Evolutionary conservation across 2,113 vertebrate genomes (phyloP).

Genomic region (Corythornis cristatus): DNA sequence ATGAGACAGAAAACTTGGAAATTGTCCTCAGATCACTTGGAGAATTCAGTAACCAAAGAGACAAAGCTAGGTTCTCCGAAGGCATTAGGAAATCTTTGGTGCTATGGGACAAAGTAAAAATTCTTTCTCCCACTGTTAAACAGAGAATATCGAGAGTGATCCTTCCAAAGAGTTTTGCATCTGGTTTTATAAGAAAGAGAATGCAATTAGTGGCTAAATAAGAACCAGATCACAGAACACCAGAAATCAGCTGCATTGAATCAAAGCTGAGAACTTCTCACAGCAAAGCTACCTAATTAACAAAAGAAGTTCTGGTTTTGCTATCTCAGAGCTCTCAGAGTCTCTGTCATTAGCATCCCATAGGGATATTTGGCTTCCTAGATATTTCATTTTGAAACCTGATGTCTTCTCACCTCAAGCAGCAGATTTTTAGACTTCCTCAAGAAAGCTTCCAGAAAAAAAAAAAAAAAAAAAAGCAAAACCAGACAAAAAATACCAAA

Average conservation of each 20-base stretch:
- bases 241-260: not conserved
- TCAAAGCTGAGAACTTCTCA: not conserved
- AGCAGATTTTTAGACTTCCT: not conserved
- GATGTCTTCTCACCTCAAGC: not conserved
- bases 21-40: not conserved
- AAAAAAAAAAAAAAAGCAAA: not conserved
- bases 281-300: not conserved
- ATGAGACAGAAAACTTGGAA: not conserved
- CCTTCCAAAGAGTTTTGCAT: not conserved
- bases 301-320: not conserved
- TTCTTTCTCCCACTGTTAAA: not conserved
- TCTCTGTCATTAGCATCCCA: not conserved
- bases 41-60: not conserved
- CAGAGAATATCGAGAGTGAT: not conserved
- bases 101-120: not conserved
- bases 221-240: not conserved
- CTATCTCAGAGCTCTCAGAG: not conserved
- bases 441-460: not conserved
- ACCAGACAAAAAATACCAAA: not conserved
- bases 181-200: not conserved
- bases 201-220: not conserved
- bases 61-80: not conserved
- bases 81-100: not conserved
- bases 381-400: not conserved
- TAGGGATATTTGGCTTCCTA: not conserved